Base-by-base conservation (phyloP, 2,797 vertebrate species). In the Setipinna tenuifilis region DNA sequence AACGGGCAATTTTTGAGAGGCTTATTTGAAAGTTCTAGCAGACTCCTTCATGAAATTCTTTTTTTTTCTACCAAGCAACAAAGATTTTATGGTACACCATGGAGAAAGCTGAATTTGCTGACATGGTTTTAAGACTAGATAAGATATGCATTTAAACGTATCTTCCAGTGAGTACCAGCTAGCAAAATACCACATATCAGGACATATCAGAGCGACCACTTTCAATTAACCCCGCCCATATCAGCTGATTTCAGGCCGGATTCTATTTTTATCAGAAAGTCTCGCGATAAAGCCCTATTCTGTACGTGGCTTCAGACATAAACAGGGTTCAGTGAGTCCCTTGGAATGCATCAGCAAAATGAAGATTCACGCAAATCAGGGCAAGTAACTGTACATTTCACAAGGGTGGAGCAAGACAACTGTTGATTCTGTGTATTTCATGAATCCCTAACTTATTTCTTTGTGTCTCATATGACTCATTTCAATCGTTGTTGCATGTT, bases 271-370 rank as follows among this genome's bases (percentile, higher is more conserved):
- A 44, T 78, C 71, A 44, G 19, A 78, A 80, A 46, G 11, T 94
- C 92, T 94, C 94, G 94, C 94, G 94, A 94, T 91, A 94, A 44
- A 44, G 19, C 6, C 75, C 82, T 89, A 89, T 84, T 57, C 41
- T 44, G 86, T 92, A 94, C 93, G 93, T 93, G 93, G 92, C 90
- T 91, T 82, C 86, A 86, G 68, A 87, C 54, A 85, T 84, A 88
- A 88, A 21, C 87, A 87, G 86, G 82, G n/a, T 25, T 25, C 57
- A 46, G 75, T 81, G 28, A 75, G 87, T 80, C 58, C 61, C 28
- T 58, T n/a, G 83, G 61, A 50, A 85, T 89, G 84, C 84, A 83
- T 87, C 83, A 83, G 84, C 86, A 80, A 85, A 84, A 86, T 83
- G 82, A 78, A 57, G 58, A 71, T 68, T 83, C 21, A 54, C 21